Base-by-base conservation (phyloP, 2,888 invertebrate genomes). In the Frankliniella fusca region DNA sequence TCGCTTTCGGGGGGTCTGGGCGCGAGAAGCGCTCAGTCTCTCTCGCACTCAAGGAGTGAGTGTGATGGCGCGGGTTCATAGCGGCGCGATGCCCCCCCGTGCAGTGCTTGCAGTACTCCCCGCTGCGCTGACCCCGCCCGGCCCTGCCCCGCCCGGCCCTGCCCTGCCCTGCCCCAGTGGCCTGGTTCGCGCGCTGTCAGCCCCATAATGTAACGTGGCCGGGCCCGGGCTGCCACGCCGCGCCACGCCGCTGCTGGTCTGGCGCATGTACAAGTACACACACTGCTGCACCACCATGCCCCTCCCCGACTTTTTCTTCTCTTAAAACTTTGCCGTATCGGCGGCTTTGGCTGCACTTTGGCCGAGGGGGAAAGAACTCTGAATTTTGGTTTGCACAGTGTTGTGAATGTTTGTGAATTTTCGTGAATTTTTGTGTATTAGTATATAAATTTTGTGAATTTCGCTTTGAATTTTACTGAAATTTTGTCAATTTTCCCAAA, bases 151-250 rank as follows among this genome's bases (percentile, higher is more conserved):
- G 38, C 38, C 38, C 38, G 38, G 5, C 38, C 38, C 38, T 5
- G 5, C 3, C 38, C 38, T 38, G 54, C 54, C 54, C 23, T 76
- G 70, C 70, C 70, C 70, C 70, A 76, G 70, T 76, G 70, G 70
- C 70, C 70, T 76, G 70, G 70, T 76, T 76, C 70, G 70, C 70
- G 70, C 70, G 27, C 70, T 9, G 70, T 76, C 70, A 76, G 70
- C 70, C 27, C 27, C 27, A 76, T 23, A 76, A 76, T 76, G 70
- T 76, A 76, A 76, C 70, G 70, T 11, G 70, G 9, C 20, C 23
- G 3, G n/a, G 65, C 65, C 20, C 9, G 2, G 54, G 15, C 15
- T 65, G 65, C n/a, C 65, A 65, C 23, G 70, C 15, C 50, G 9
- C 50, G n/a, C n/a, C n/a, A n/a, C n/a, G 50, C 50, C 9, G 50